These are phyloP conservation scores for Falcaria lacertinaria DNA, from an alignment of 2,888 invertebrate genomes.

Conservation along the genomic window DNA sequence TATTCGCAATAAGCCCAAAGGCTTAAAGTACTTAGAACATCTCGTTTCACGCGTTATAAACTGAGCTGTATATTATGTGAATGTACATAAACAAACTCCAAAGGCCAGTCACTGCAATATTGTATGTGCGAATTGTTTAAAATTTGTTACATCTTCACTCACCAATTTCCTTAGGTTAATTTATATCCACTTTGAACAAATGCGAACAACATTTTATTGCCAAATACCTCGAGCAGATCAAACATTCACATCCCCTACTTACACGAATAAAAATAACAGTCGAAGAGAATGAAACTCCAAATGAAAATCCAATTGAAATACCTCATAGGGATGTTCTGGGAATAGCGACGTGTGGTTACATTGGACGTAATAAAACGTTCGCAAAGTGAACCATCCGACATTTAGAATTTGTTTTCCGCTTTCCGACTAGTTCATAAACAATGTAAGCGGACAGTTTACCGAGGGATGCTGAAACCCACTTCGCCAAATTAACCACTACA, in stretches of 20 bases:
- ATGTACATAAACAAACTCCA: too few relatives aligned
- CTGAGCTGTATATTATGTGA: too few relatives aligned
- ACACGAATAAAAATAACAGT: constrained; percentile 4
- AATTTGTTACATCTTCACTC: too few relatives aligned
- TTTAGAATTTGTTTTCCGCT: constrained; percentile 15
- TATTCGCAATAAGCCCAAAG: too few relatives aligned
- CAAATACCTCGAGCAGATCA: background rate
- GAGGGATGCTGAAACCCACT: constrained; percentile 12
- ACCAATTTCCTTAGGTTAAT: background rate
- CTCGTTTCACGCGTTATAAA: too few relatives aligned
- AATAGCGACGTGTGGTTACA: constrained; percentile 21
- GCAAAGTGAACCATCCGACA: constrained; percentile 22
- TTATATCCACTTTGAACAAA: background rate
- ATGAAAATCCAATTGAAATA: constrained; percentile 22
- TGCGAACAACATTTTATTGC: background rate
- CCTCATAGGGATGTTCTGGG: constrained; percentile 10
- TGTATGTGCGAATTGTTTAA: too few relatives aligned
- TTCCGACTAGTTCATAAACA: constrained; percentile 20
- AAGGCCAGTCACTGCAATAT: too few relatives aligned
- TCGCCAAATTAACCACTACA: constrained; percentile 9
- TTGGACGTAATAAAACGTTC: constrained; percentile 11
- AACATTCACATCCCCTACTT: background rate
- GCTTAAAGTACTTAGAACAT: too few relatives aligned
- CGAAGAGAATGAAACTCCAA: constrained; percentile 3
- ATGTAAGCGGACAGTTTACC: constrained; percentile 19